A percentile compares a stretch with the other conserved stretches of the same genome.
Conservation (phyloP, 1,140 invertebrate species). For the Magallana gigas region DNA sequence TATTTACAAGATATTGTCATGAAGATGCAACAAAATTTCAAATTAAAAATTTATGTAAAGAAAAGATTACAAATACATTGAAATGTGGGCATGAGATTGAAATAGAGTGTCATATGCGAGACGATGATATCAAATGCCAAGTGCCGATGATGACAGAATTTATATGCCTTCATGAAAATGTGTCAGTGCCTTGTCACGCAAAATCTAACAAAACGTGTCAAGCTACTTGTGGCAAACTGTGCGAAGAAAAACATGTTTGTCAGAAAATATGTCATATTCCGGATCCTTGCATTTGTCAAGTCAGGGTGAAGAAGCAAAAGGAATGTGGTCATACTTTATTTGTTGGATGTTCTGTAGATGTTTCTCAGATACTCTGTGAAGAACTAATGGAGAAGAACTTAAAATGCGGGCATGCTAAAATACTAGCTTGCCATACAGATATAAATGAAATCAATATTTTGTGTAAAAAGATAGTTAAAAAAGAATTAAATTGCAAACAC, state of each 20-base stretch:
- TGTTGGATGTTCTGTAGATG: slow-evolving; percentile 68
- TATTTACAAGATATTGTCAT: slow-evolving; percentile 78
- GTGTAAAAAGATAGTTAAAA: not conserved
- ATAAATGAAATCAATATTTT: not conserved
- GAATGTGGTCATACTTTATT: slow-evolving; percentile 78
- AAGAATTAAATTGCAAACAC: not conserved
- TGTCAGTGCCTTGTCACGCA: not conserved
- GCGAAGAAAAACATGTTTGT: slow-evolving; percentile 40
- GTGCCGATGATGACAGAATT: not conserved
- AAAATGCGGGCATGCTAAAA: not conserved
- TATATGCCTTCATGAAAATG: not conserved
- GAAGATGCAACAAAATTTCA: not conserved
- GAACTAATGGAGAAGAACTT: not conserved
- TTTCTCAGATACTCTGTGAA: slow-evolving; percentile 64
- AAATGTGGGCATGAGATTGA: slow-evolving; percentile 71
- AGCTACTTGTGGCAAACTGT: not conserved
- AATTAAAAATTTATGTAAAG: not conserved
- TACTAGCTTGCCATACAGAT: not conserved
- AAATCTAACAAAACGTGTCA: not conserved
- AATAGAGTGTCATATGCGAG: slow-evolving; percentile 62
- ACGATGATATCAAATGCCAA: slow-evolving; percentile 23
- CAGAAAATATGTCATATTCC: slow-evolving; percentile 78
- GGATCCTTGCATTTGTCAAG: slow-evolving; percentile 81
- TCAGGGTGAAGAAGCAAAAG: slow-evolving; percentile 71
- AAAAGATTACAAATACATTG: not conserved